Conservation (phyloP, 2,797 vertebrate genomes). For the Cossypha dichroa region DNA sequence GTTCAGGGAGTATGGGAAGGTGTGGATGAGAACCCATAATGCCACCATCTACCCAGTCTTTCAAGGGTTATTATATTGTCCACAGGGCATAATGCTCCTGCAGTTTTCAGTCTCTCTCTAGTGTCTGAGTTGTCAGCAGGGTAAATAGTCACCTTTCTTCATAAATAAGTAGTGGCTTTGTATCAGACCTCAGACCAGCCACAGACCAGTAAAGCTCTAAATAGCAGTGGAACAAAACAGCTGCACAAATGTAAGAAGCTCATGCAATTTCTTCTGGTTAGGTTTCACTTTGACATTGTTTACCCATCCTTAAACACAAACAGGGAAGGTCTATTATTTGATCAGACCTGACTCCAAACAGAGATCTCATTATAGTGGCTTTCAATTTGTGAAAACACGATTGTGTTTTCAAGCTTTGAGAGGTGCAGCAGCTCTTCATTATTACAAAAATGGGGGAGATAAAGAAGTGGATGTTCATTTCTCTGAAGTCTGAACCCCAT, state of each 20-base stretch:
- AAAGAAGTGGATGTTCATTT: neutral
- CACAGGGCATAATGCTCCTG: neutral
- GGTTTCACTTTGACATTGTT: slow-evolving; percentile 48
- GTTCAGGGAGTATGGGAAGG: neutral
- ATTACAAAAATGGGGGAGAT: neutral
- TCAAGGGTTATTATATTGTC: neutral
- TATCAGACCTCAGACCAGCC: neutral
- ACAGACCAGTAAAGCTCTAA: neutral
- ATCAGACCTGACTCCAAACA: slow-evolving; percentile 38
- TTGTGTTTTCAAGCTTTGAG: slow-evolving; percentile 10
- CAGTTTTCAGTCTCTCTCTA: neutral
- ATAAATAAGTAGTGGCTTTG: neutral
- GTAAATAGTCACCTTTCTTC: slow-evolving; percentile 23
- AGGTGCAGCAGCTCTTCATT: slow-evolving; percentile 14
- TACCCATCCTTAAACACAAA: slow-evolving; percentile 42
- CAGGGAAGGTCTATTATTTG: slow-evolving; percentile 53
- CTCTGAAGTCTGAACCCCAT: neutral
- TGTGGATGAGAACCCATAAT: neutral
- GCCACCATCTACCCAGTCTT: neutral
- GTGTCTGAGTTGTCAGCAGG: neutral
- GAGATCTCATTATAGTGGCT: slow-evolving; percentile 19
- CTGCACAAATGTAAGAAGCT: neutral
- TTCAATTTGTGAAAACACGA: slow-evolving; percentile 4
- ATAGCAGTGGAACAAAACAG: neutral
- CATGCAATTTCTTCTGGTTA: slow-evolving; percentile 12